phyloP scores from a whole-genome alignment of 2,797 vertebrate genomes.

The Ctenopoma kingsleyae region DNA sequence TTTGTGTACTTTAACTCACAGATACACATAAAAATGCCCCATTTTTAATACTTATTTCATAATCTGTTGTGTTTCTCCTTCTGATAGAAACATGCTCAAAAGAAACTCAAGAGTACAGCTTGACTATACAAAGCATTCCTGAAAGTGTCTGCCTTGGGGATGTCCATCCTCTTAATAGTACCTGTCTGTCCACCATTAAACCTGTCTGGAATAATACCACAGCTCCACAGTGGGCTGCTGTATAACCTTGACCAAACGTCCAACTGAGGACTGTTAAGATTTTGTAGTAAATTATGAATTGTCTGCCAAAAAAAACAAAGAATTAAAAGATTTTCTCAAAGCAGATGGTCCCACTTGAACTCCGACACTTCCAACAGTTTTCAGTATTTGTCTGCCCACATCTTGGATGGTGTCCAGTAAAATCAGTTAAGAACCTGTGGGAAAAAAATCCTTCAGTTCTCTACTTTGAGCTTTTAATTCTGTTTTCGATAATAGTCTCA shows the following conservation, averaged over 20 bases:
- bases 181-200: conserved; percentile 43
- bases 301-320: conserved; percentile 7
- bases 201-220: conserved; percentile 28
- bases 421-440: conserved; percentile 8
- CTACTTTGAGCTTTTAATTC: conserved; percentile 10
- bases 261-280: conserved; percentile 15
- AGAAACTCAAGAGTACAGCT: conserved; percentile 15
- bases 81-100: conserved; percentile 24
- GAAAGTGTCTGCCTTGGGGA: conserved; percentile 30
- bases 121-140: conserved; percentile 17
- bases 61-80: conserved; percentile 32
- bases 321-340: conserved; percentile 2
- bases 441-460: background rate
- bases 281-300: conserved; percentile 18
- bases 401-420: conserved; percentile 8
- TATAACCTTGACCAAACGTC: conserved; percentile 28
- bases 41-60: conserved; percentile 18
- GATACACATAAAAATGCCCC: conserved; percentile 19
- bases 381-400: conserved; percentile 10
- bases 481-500: conserved; percentile 9
- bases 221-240: background rate
- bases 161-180: conserved; percentile 35
- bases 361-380: conserved; percentile 12
- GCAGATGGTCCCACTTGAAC: conserved; percentile 32
- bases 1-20: background rate